A percentile compares a stretch with the other conserved stretches of the same genome.
Conservation (phyloP, 2,797 vertebrate species). For the Adrianichthys oophorus region DNA sequence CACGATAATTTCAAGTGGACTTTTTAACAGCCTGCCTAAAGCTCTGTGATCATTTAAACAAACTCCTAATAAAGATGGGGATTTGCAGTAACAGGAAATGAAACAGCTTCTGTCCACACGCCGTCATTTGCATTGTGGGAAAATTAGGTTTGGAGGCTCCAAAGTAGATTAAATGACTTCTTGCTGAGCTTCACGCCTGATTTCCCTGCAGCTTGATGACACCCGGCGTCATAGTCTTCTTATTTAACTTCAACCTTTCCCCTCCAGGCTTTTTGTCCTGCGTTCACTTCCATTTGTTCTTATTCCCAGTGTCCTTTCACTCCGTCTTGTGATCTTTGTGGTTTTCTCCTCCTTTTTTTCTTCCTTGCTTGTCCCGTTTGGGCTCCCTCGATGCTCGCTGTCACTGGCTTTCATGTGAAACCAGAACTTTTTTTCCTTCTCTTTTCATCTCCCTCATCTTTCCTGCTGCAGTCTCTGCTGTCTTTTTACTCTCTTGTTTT, state of each 20-base stretch:
- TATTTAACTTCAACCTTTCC: conserved; percentile 49
- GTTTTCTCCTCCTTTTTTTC: conserved; percentile 17
- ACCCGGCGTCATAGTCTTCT: conserved; percentile 30
- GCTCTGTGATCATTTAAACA: conserved; percentile 13
- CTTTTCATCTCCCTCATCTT: conserved; percentile 57
- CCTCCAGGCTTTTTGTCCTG: conserved; percentile 26
- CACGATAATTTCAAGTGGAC: not conserved
- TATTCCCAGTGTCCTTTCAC: conserved; percentile 6
- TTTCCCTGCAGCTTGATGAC: conserved; percentile 56
- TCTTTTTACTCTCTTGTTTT: conserved; percentile 30
- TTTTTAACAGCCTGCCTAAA: not conserved
- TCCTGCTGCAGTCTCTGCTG: conserved; percentile 37
- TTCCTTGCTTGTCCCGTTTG: conserved; percentile 39
- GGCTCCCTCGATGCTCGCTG: conserved; percentile 23
- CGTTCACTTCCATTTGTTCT: conserved; percentile 26
- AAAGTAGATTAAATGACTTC: conserved; percentile 40
- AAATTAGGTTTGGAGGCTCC: conserved; percentile 31
- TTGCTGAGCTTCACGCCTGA: conserved; percentile 36
- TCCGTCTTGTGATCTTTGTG: conserved; percentile 14
- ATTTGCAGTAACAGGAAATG: conserved; percentile 7
- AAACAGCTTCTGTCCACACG: not conserved
- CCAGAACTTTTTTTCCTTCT: conserved; percentile 24
- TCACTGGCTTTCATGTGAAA: conserved; percentile 41
- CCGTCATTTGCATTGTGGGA: conserved; percentile 26
- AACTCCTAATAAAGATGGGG: conserved; percentile 9